A percentile compares a stretch with the other conserved stretches of the same genome.
phyloP scores from a whole-genome alignment of 2,113 vertebrate species.

The Pseudorasbora parva region DNA sequence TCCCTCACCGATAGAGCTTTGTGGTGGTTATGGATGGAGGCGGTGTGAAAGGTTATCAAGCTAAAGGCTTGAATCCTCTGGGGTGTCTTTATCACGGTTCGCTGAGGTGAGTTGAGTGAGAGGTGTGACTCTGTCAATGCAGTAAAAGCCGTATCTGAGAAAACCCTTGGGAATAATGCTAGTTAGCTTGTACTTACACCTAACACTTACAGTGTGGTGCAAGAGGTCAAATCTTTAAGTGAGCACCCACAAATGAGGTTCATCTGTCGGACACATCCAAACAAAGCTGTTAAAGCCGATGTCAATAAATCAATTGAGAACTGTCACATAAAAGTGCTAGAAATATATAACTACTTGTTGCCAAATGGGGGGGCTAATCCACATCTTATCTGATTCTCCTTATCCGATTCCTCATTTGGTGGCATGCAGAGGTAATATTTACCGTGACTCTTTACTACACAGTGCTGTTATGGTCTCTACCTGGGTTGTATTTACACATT shows the following conservation, averaged over 20 bases:
- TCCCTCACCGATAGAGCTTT: conserved; percentile 27
- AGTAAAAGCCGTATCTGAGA: conserved; percentile 16
- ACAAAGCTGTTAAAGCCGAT: not conserved
- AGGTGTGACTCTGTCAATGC: conserved; percentile 32
- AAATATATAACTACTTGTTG: not conserved
- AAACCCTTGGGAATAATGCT: conserved; percentile 24
- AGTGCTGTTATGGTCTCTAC: not conserved
- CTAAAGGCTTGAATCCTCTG: conserved; percentile 31
- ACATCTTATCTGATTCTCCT: not conserved
- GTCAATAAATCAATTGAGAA: conserved; percentile 15
- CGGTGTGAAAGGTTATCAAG: conserved; percentile 41
- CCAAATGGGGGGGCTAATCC: not conserved
- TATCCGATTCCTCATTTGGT: not conserved
- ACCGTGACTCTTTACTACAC: conserved; percentile 20
- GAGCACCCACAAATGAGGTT: not conserved
- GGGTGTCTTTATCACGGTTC: not conserved
- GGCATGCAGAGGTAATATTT: not conserved
- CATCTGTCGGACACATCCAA: conserved; percentile 5
- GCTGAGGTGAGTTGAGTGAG: conserved; percentile 21
- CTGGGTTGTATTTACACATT: conserved; percentile 40
- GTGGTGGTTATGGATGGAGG: conserved; percentile 16
- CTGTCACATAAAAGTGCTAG: conserved; percentile 1
- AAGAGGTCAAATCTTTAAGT: conserved; percentile 30
- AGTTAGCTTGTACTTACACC: conserved; percentile 3
- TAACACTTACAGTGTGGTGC: conserved; percentile 29